These are phyloP conservation scores for Stratiomys singularior DNA, from an alignment of 2,888 invertebrate species.

Conservation along the genomic window DNA sequence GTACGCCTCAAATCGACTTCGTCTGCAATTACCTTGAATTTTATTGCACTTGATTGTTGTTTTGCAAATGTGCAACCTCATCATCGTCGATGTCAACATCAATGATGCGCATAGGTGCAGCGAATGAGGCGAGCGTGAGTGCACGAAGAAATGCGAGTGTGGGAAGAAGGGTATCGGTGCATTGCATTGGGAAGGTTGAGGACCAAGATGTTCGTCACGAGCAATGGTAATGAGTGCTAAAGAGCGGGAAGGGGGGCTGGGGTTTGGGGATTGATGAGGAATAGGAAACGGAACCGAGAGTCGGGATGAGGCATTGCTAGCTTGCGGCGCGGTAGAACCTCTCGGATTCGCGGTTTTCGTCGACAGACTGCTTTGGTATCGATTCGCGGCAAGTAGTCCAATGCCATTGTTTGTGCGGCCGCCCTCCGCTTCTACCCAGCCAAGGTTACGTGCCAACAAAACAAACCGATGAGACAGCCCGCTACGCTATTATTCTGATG, in stretches of 20 bases:
- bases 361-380: conserved; percentile 30
- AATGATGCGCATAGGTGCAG: background rate
- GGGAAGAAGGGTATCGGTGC: background rate
- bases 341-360: background rate
- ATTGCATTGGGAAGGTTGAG: background rate
- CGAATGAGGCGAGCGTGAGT: background rate
- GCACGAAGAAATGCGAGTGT: background rate
- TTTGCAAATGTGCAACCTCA: conserved; percentile 32
- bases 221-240: background rate
- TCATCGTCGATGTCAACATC: conserved; percentile 15
- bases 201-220: background rate
- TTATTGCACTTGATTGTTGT: conserved; percentile 44
- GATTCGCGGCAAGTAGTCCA: conserved; percentile 42
- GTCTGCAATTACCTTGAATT: conserved; percentile 44
- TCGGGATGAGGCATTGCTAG: background rate
- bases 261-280: background rate
- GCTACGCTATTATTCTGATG: background rate
- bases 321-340: background rate
- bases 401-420: conserved; percentile 42
- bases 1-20: conserved; percentile 23
- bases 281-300: background rate
- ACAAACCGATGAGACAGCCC: background rate
- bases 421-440: conserved; percentile 41
- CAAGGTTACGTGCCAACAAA: conserved; percentile 42
- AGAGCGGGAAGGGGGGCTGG: no score